These are phyloP conservation scores for Psephotus haematonotus DNA, from an alignment of 2,113 vertebrate genomes.

Conservation along the genomic window DNA sequence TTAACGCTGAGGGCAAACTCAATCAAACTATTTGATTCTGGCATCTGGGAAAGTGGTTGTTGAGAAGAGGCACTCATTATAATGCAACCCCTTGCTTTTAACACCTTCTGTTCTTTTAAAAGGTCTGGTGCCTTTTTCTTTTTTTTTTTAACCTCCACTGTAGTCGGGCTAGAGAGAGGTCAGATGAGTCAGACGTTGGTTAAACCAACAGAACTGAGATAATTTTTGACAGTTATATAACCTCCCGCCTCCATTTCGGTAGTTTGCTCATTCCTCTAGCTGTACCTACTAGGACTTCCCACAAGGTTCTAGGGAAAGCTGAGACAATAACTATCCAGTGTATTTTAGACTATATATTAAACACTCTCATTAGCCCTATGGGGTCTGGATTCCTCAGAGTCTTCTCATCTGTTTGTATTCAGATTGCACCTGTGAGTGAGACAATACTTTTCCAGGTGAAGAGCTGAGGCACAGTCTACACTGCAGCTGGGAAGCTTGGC, in stretches of 20 bases:
- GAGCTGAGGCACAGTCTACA: neutral
- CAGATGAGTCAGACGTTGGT: conserved; percentile 15
- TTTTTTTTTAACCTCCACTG: neutral
- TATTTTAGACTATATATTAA: neutral
- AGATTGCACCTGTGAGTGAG: neutral
- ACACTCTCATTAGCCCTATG: neutral
- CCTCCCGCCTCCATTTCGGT: neutral
- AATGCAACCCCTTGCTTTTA: neutral
- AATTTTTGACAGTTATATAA: conserved; percentile 28
- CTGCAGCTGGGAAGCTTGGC: neutral
- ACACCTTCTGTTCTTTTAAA: neutral
- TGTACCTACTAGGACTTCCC: neutral
- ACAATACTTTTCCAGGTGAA: neutral
- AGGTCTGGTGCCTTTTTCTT: neutral
- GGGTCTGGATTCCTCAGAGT: neutral
- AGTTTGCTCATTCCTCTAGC: neutral
- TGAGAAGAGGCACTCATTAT: neutral
- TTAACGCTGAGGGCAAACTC: neutral
- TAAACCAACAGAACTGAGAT: conserved; percentile 26
- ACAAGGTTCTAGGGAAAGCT: neutral
- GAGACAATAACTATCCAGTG: neutral
- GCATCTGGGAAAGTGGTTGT: neutral
- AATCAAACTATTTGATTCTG: neutral
- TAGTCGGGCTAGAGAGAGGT: neutral
- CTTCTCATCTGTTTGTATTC: neutral